Base-by-base conservation (phyloP, 2,797 vertebrate genomes). In the Menidia menidia region DNA sequence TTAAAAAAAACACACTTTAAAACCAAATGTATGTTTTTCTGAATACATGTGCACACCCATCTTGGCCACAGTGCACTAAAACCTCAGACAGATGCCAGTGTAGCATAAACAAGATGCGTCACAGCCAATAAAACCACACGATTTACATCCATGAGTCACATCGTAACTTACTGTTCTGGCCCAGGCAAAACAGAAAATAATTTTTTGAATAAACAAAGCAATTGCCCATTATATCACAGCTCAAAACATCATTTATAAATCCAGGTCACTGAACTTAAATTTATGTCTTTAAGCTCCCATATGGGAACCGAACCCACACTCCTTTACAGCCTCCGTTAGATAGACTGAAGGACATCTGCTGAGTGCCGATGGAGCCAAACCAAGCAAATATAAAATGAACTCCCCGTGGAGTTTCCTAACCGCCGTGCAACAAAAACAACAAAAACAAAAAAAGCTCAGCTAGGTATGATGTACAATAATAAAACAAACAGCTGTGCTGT, bases 111-210 rank as follows among this genome's bases (percentile, higher is more conserved):
- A 68, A 59, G 64, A 76, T 50, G 60, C 69, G 73, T 72, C 71
- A 64, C n/a, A 44, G 48, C 64, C 47, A 68, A 81, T 88, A 91
- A 92, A 92, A 84, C 61, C 82, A 68, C 25, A 64, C 59, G 58
- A 58, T 82, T 86, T 76, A 74, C 66, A 12, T 71, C 77, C 71
- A 61, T 53, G 73, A 77, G 78, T 88, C 78, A 77, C 89, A 73
- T 43, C 75, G 89, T 78, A 89, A 78, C 79, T 73, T 60, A 15
- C 30, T 32, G 54, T 71, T 57, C 51, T 16, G 4, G 31, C 59
- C 30, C 16, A 1, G 32, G 5, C 44, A 65, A 48, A 32, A 25
- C 25, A 25, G 25, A 25, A 25, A 25, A 25, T 25, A 25, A 25
- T 25, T 25, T 25, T n/a, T 51, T 15, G 25, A 39, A 53, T 18